Base-by-base conservation (phyloP, 2,888 invertebrate species). In the Microplitis deprimator region DNA sequence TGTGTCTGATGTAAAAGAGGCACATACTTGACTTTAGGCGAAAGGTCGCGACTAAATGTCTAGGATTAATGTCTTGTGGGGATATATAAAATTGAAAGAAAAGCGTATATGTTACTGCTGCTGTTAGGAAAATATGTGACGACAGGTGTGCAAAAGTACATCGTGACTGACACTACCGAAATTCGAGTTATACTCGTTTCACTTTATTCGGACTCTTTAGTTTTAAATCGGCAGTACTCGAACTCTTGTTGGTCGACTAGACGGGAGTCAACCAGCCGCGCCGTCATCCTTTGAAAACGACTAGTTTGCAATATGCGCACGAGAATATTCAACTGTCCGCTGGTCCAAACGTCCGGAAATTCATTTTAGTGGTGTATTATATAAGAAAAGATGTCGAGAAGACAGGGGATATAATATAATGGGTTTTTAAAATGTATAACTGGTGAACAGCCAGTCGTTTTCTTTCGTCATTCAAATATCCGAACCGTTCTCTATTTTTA, bases 131-230 rank as follows among this genome's bases (percentile, higher is more conserved):
- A 20, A 65, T 70, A 79, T 76, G 77, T 71, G 69, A 80, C 78
- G 84, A 81, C 85, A 84, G 84, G 79, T 86, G 85, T 77, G 68
- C 79, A 82, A 79, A 85, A 85, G 82, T 85, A 84, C 73, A 50
- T 67, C 41, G 73, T 73, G 73, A 67, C 73, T 65, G 73, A 73
- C 59, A 67, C 68, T 59, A 67, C 67, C 38, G n/a, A 29, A 17
- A 67, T 41, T 38, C n/a, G 50, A 29, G 50, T 67, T 41, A 39
- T 64, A 67, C 65, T 62, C 41, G 20, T 65, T 61, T 73, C 41
- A 17, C 20, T 70, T 17, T 38, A 13, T 61, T 38, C 70, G n/a
- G 7, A 6, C 7, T 29, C 39, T 38, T 40, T 41, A 5, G 10
- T 17, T 68, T 41, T 6, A 10, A 41, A 40, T 68, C 16, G 40